Evolutionary conservation across 2,888 invertebrate genomes (phyloP).

Genomic region (Calliopum simillimum): DNA sequence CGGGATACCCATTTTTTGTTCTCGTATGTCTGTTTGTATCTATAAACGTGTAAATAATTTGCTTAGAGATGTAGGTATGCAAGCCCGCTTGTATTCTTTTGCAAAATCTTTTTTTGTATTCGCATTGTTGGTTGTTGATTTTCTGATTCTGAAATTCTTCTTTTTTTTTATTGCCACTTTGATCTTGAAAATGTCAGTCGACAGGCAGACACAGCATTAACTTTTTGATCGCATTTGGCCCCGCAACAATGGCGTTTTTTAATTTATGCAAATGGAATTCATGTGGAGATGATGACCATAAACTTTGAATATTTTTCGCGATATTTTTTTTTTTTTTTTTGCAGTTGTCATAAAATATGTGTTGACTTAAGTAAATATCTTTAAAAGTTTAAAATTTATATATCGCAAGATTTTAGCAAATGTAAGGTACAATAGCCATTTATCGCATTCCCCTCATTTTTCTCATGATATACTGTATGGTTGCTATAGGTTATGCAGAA

Average conservation of each 20-base stretch:
- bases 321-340: conserved; percentile 1
- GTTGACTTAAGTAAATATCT: no score
- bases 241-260: conserved; percentile 33
- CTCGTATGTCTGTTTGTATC: conserved; percentile 5
- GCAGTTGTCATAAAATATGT: no score
- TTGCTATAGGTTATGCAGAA: no score
- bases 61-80: neutral
- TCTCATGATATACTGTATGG: no score
- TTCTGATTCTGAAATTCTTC: conserved; percentile 5
- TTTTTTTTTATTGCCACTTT: conserved; percentile 41
- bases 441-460: no score
- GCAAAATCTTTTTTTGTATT: neutral
- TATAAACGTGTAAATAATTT: neutral
- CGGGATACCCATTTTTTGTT: conserved; percentile 21
- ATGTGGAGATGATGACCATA: conserved; percentile 46
- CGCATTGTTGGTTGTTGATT: conserved; percentile 6
- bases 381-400: no score
- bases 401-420: no score
- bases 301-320: conserved; percentile 32
- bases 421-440: no score
- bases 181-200: conserved; percentile 42
- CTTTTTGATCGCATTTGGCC: neutral
- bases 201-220: conserved; percentile 8
- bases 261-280: conserved; percentile 45
- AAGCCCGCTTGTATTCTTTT: conserved; percentile 45